phyloP scores from a whole-genome alignment of 2,888 invertebrate species.

The Andrena dorsata region DNA sequence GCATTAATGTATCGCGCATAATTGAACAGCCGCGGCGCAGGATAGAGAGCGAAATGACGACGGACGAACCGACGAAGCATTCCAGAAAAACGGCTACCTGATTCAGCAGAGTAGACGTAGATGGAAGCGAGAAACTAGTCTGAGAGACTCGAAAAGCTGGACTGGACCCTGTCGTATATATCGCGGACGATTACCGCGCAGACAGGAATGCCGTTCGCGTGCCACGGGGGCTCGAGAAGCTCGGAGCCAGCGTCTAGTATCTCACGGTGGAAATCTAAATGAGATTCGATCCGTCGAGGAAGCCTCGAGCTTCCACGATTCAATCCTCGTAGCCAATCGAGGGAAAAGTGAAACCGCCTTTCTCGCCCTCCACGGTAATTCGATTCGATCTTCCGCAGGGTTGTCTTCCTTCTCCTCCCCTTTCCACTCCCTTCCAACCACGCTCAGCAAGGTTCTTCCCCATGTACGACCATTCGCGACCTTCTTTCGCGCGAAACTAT shows the following conservation, averaged over 20 bases:
- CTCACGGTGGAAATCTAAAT: constrained; percentile 78
- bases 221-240: constrained; percentile 53
- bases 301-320: constrained; percentile 72
- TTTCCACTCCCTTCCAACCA: background rate
- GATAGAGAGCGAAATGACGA: background rate
- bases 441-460: background rate
- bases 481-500: constrained; percentile 22
- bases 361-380: constrained; percentile 62
- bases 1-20: background rate
- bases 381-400: constrained; percentile 60
- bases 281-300: constrained; percentile 78
- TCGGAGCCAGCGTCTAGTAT: constrained; percentile 63
- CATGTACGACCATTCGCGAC: background rate
- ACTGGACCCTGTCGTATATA: constrained; percentile 52
- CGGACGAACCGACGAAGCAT: background rate
- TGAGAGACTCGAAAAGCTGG: constrained; percentile 34
- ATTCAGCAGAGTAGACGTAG: constrained; percentile 7
- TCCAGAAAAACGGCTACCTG: constrained; percentile 30
- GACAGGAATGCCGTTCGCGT: constrained; percentile 64
- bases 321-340: constrained; percentile 70
- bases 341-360: constrained; percentile 75
- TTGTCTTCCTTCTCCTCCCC: constrained; percentile 17
- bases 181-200: constrained; percentile 54
- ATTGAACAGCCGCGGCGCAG: constrained; percentile 2
- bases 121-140: constrained; percentile 42